Percentiles rank a stretch among this genome's conserved stretches.
Conservation (phyloP, 2,113 vertebrate genomes). For the Canis aureus region DNA sequence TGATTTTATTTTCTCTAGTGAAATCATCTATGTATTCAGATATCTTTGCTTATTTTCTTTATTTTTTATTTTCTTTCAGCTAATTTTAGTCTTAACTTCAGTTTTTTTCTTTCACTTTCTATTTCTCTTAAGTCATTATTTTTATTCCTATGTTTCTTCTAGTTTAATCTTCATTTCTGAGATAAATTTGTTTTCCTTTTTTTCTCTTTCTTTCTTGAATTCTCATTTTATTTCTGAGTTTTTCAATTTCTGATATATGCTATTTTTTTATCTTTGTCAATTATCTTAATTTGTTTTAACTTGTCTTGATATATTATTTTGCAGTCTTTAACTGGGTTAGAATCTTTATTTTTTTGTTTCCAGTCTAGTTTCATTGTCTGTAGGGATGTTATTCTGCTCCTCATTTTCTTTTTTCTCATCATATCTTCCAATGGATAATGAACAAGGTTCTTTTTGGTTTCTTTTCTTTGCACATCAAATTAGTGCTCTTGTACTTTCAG, state of each 20-base stretch:
- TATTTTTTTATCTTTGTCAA: background rate
- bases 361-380: background rate
- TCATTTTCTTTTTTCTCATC: background rate
- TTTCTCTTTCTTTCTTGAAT: constrained; percentile 5
- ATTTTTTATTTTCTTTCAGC: constrained; percentile 12
- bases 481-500: background rate
- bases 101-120: background rate
- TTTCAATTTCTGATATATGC: background rate
- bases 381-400: background rate
- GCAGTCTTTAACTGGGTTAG: background rate
- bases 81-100: background rate
- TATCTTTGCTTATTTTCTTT: background rate
- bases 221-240: constrained; percentile 3
- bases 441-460: background rate
- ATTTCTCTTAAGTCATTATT: background rate
- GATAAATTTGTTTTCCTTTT: background rate
- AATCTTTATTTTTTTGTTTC: background rate
- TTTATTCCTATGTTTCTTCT: background rate
- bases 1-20: background rate
- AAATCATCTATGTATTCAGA: background rate
- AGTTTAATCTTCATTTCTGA: constrained; percentile 44
- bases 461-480: background rate
- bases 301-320: background rate
- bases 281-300: constrained; percentile 23
- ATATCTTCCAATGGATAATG: background rate